phyloP scores from a whole-genome alignment of 2,888 invertebrate species.

The Thymelicus acteon region DNA sequence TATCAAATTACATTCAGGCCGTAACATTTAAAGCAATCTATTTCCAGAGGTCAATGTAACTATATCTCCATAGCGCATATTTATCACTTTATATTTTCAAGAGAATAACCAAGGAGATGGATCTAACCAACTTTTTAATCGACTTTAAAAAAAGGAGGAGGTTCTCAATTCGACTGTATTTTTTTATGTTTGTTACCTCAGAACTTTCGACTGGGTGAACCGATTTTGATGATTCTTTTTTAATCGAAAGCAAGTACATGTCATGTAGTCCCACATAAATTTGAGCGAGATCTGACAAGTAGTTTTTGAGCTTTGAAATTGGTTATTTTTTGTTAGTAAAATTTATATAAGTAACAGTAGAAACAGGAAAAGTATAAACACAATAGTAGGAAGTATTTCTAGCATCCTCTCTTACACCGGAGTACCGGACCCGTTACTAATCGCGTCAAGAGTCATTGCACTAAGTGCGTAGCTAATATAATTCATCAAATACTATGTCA shows the following conservation, averaged over 20 bases:
- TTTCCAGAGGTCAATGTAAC: conserved; percentile 9
- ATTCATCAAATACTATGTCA: conserved; percentile 59
- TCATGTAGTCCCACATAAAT: too few relatives aligned
- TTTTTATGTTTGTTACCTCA: too few relatives aligned
- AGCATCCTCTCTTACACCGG: conserved; percentile 10
- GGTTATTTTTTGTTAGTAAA: too few relatives aligned
- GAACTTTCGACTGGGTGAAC: too few relatives aligned
- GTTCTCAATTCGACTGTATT: too few relatives aligned
- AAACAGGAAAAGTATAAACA: conserved; percentile 7
- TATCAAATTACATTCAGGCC: conserved; percentile 20
- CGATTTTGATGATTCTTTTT: too few relatives aligned
- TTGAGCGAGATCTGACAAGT: too few relatives aligned
- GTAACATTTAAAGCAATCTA: conserved; percentile 3
- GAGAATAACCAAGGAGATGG: too few relatives aligned
- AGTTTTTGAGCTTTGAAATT: too few relatives aligned
- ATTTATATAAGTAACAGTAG: not conserved
- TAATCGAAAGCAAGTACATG: too few relatives aligned
- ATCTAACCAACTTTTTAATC: too few relatives aligned
- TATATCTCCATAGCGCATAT: not conserved
- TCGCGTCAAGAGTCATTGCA: conserved; percentile 22
- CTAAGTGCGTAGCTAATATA: conserved; percentile 37
- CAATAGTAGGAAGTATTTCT: conserved; percentile 3
- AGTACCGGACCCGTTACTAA: conserved; percentile 8
- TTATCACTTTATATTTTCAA: not conserved
- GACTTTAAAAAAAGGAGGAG: too few relatives aligned